Base-by-base conservation (phyloP, 2,113 vertebrate species). In the Ceyx cyanopectus region DNA sequence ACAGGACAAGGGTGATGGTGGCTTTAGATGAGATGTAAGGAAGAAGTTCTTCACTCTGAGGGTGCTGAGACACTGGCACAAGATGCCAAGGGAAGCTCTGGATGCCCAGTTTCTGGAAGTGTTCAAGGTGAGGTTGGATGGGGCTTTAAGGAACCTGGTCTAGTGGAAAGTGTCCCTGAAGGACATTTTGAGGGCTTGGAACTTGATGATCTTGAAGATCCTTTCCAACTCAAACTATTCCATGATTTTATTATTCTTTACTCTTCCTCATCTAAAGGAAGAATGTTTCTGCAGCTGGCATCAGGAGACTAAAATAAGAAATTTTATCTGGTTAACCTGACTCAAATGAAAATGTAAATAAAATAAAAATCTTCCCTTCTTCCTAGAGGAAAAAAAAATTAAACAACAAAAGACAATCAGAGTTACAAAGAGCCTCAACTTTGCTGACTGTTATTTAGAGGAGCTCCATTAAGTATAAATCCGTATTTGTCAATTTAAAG, bases 401-500 rank as follows among this genome's bases (percentile, higher is more conserved):
- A 50, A 53, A 53, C 50, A 13, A 51, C 12, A 60, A n/a, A n/a
- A 24, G 4, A 6, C 16, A 30, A 46, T 10, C 13, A 5, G 5
- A 46, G 54, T 56, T 22, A 60, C 6, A 57, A 21, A 0, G 3
- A 41, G 16, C 18, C 40, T 48, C 40, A 4, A 45, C 10, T 9
- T 19, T 57, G 22, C 1, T 5, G n/a, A 45, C 20, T 9, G 1
- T 18, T 56, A 82, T 4, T 30, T 22, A 40, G 0, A 76, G 58
- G 24, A 54, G 26, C 14, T 60, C 12, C 4, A 14, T 17, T 45
- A 67, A 13, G 13, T 10, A 63, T 26, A 50, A 50, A 66, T 16
- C 10, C 2, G 1, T 5, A 63, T 40, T 29, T 77, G 18, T 30
- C 3, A 4, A 63, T 41, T 76, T 53, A 43, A 82, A 80, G 30